Base-by-base conservation (phyloP, 92 coral and sea anemone genomes). In the Phenganax stokvisi region DNA sequence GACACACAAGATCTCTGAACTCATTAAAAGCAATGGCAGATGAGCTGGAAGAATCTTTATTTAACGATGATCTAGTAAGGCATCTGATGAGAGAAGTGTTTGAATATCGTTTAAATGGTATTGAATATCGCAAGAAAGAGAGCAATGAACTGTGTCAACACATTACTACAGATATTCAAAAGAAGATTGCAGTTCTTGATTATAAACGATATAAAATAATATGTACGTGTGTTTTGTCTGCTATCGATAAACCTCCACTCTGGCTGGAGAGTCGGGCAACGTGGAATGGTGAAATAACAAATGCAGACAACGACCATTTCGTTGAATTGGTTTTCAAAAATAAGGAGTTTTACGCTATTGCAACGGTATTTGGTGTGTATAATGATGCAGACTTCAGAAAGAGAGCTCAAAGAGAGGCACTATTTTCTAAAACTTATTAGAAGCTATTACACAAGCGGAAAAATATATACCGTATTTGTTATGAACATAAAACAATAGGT, bases 201-300 rank as follows among this genome's bases (percentile, higher is more conserved):
- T 60, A 88, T 13, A 89, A 86, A 47, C 87, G 91, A 71, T 90
- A 85, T 68, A 96, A 92, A 71, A 80, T 90, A 37, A 87, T 89
- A 57, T 96, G 99, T 65, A 90, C 96, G 7, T 96, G 99, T 80
- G 64, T 79, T 12, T 56, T 96, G 54, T 90, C 91, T 3, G 88
- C 87, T 74, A 82, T 82, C 30, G 47, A 74, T 15, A 92, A 86
- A 52, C 91, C 96, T 0, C 85, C 90, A 0, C 90, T 90, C 4
- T 74, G 83, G 54, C 57, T 92, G 54, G 92, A 96, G 51, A 96
- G 99, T 83, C 96, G 99, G 12, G 92, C 90, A 68, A 93, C 97
- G 9, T 96, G 99, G 99, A 90, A 96, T n/a, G 89, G 87, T 11
- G 83, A 82, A 16, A 71, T 71, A 10, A 72, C 88, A 0, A 82